phyloP scores from a whole-genome alignment of 2,113 vertebrate genomes.

The Amphilophus citrinellus region DNA sequence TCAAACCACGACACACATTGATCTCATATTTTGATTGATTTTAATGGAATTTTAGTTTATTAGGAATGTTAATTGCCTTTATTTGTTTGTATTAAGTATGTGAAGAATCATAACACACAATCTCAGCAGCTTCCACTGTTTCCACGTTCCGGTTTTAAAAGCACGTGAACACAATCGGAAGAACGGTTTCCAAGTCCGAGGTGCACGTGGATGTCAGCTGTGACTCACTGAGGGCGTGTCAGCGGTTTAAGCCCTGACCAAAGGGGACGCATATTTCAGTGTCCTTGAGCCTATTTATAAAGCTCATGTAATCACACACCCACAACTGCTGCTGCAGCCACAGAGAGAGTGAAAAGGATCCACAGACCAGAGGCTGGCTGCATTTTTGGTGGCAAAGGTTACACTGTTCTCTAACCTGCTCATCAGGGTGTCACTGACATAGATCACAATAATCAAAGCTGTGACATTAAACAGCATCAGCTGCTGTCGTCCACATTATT shows the following conservation, averaged over 20 bases:
- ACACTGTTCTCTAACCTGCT: no score
- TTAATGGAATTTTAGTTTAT: background rate
- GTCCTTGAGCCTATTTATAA: background rate
- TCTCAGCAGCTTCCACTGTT: background rate
- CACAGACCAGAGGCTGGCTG: background rate
- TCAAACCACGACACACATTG: background rate
- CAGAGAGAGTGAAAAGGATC: background rate
- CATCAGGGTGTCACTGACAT: background rate
- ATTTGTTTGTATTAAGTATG: background rate
- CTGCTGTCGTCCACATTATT: background rate
- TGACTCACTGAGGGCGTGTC: background rate
- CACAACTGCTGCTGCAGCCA: background rate
- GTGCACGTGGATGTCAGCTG: background rate
- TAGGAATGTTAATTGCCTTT: rapidly evolving
- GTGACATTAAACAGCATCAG: rapidly evolving
- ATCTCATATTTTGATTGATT: background rate
- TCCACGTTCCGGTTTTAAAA: background rate
- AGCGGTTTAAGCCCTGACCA: background rate
- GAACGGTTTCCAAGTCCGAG: background rate
- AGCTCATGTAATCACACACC: background rate
- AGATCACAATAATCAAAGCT: background rate
- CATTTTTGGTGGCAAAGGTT: no score
- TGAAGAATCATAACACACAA: background rate
- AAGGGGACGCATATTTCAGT: background rate
- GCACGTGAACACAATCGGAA: no score